These are phyloP conservation scores for Indri indri DNA, from an alignment of 2,113 vertebrate genomes.

Conservation along the genomic window DNA sequence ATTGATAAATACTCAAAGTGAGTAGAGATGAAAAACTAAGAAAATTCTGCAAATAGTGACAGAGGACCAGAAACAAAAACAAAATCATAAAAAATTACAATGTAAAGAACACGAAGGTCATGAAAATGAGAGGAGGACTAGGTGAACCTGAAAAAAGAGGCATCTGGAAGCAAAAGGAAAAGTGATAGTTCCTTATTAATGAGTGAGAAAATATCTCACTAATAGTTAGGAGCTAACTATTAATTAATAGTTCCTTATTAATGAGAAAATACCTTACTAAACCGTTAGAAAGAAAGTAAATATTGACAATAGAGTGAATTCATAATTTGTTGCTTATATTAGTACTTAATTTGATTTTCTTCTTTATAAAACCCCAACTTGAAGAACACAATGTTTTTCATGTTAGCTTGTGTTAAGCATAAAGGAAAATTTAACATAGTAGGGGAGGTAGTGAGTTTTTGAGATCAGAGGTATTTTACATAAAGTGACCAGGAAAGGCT, in stretches of 20 bases:
- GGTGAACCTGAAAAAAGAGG: background rate
- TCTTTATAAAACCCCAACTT: background rate
- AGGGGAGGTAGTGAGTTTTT: background rate
- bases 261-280: background rate
- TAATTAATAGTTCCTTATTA: background rate
- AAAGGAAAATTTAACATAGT: background rate
- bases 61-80: background rate
- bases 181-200: background rate
- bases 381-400: background rate
- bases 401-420: background rate
- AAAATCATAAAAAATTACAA: background rate
- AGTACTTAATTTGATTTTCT: background rate
- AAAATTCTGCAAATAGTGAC: background rate
- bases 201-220: background rate
- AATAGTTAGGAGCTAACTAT: background rate
- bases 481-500: background rate
- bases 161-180: background rate
- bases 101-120: background rate
- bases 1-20: background rate
- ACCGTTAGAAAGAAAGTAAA: constrained; percentile 1
- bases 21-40: background rate
- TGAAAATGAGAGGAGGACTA: background rate
- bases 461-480: background rate
- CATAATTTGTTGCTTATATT: constrained; percentile 15
- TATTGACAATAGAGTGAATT: background rate